These are phyloP conservation scores for Taenioides sp. DNA, from an alignment of 2,797 vertebrate genomes.

Conservation along the genomic window DNA sequence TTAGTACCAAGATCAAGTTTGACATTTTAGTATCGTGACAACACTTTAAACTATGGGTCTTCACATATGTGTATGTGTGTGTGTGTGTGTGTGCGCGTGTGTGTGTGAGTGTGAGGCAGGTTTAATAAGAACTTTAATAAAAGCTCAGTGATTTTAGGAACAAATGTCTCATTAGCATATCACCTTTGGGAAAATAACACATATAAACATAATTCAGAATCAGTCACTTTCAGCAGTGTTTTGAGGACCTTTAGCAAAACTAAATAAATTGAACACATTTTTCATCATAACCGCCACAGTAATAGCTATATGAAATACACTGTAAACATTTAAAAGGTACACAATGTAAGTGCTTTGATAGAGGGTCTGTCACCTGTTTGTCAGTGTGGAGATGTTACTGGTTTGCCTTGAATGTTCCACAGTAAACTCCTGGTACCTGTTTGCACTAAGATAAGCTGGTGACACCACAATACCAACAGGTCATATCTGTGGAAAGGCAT, in stretches of 20 bases:
- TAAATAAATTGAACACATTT: too few relatives aligned
- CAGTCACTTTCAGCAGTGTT: not conserved
- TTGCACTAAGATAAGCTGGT: too few relatives aligned
- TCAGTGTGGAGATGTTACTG: not conserved
- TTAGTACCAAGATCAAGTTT: too few relatives aligned
- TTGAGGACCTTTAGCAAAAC: too few relatives aligned
- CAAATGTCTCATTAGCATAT: conserved; percentile 2
- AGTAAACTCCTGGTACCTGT: not conserved
- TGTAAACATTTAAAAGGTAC: too few relatives aligned
- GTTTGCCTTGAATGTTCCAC: not conserved
- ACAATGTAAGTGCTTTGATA: too few relatives aligned
- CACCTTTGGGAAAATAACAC: not conserved
- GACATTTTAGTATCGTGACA: too few relatives aligned
- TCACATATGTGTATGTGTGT: too few relatives aligned
- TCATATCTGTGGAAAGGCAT: too few relatives aligned
- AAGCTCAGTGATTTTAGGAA: not conserved
- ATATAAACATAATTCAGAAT: not conserved
- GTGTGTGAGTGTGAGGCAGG: not conserved
- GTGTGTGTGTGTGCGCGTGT: too few relatives aligned
- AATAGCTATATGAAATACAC: too few relatives aligned
- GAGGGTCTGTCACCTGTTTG: not conserved
- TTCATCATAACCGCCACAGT: not conserved
- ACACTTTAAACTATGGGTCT: not conserved
- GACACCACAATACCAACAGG: too few relatives aligned
- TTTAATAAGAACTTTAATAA: conserved; percentile 9